These are phyloP conservation scores for Phasianus colchicus DNA, from an alignment of 2,113 vertebrate species.

Conservation along the genomic window DNA sequence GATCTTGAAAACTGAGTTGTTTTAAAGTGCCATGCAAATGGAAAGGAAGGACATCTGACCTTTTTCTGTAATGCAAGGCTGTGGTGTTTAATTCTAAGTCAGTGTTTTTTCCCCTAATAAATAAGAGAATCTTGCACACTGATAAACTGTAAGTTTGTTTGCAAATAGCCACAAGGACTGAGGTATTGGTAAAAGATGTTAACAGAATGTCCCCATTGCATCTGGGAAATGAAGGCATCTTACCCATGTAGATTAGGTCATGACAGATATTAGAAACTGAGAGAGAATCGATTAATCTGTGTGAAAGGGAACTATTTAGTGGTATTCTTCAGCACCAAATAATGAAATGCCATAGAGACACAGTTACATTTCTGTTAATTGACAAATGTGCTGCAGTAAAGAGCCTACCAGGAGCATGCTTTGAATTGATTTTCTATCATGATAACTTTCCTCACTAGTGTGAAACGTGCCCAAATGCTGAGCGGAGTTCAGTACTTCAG, in stretches of 20 bases:
- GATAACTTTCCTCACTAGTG: background rate
- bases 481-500: background rate
- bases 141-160: background rate
- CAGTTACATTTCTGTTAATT: slow-evolving; percentile 57
- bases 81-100: background rate
- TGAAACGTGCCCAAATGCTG: slow-evolving; percentile 26
- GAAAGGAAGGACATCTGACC: background rate
- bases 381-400: slow-evolving; percentile 29
- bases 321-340: slow-evolving; percentile 23
- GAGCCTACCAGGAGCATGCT: slow-evolving; percentile 25
- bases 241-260: background rate
- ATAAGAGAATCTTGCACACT: background rate
- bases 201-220: background rate
- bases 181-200: background rate
- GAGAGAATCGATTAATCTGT: slow-evolving; percentile 17
- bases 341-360: background rate
- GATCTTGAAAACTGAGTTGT: background rate
- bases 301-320: slow-evolving; percentile 44
- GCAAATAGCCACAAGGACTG: background rate
- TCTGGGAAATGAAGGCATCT: background rate
- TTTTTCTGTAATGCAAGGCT: background rate
- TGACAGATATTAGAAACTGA: slow-evolving; percentile 26
- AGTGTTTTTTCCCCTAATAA: background rate
- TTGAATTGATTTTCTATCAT: slow-evolving; percentile 42
- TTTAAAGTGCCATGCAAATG: background rate